Conservation (phyloP, 2,797 vertebrate genomes). For the Thripadectes ignobilis region DNA sequence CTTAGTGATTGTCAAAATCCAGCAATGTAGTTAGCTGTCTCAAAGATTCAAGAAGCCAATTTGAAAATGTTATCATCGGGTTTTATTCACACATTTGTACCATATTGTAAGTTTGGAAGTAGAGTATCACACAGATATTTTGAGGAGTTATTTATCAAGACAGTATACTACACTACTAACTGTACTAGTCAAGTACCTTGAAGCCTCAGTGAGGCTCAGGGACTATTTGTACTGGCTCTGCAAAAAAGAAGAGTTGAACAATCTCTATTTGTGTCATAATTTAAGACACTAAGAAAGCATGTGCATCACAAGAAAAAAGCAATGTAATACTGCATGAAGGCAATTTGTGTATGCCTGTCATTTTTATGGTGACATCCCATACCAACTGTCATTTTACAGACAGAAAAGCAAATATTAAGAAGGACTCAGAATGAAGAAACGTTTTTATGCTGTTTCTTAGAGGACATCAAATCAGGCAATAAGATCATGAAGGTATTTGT, state of each 20-base stretch:
- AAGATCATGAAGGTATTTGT: neutral
- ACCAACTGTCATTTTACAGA: neutral
- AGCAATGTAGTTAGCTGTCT: neutral
- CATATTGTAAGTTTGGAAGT: neutral
- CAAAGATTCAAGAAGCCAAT: neutral
- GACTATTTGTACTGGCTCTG: neutral
- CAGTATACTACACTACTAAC: neutral
- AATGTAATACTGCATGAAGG: neutral
- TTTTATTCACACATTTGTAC: neutral
- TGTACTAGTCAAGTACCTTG: neutral
- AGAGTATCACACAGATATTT: neutral
- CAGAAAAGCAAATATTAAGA: neutral
- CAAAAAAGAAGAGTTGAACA: neutral
- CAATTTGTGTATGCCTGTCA: neutral
- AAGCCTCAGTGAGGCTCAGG: neutral
- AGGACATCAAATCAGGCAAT: neutral
- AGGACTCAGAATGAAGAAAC: neutral
- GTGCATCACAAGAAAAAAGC: neutral
- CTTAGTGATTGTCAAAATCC: neutral
- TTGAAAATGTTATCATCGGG: neutral
- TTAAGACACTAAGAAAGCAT: neutral
- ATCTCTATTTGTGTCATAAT: neutral
- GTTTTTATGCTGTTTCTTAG: neutral
- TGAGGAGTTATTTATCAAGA: neutral
- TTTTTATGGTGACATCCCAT: neutral